Conservation (phyloP, 2,797 vertebrate species). For the Lepus townsendii region DNA sequence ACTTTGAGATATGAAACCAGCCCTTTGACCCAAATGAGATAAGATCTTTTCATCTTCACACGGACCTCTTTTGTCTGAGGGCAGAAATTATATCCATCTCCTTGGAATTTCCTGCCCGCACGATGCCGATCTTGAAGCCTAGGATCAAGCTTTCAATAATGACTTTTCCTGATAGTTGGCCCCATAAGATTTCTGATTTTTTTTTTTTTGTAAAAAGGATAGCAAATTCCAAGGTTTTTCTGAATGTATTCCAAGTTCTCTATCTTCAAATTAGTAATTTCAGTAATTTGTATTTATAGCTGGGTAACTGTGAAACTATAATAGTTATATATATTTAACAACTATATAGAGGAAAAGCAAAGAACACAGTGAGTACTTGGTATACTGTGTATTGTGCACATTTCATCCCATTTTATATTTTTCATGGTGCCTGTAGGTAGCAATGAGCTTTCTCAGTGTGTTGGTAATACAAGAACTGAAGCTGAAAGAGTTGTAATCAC, state of each 20-base stretch:
- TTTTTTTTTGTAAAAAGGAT: background rate
- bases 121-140: background rate
- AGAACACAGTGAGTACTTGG: background rate
- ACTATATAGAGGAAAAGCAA: background rate
- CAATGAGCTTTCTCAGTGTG: background rate
- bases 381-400: background rate
- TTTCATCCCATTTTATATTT: background rate
- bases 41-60: background rate
- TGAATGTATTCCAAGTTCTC: background rate
- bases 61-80: background rate
- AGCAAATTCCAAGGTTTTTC: conserved; percentile 9
- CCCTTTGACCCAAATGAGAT: background rate
- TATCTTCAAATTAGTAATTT: conserved; percentile 9
- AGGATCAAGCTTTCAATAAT: background rate
- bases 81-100: background rate
- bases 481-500: background rate
- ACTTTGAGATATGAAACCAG: conserved; percentile 23
- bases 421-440: background rate
- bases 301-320: background rate
- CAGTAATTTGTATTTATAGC: background rate
- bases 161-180: background rate
- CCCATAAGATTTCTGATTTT: background rate
- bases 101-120: background rate
- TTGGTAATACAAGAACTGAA: background rate
- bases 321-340: background rate